A percentile compares a stretch with the other conserved stretches of the same genome.
These are phyloP conservation scores for Prionace glauca DNA, from an alignment of 2,797 vertebrate genomes.

Conservation along the genomic window DNA sequence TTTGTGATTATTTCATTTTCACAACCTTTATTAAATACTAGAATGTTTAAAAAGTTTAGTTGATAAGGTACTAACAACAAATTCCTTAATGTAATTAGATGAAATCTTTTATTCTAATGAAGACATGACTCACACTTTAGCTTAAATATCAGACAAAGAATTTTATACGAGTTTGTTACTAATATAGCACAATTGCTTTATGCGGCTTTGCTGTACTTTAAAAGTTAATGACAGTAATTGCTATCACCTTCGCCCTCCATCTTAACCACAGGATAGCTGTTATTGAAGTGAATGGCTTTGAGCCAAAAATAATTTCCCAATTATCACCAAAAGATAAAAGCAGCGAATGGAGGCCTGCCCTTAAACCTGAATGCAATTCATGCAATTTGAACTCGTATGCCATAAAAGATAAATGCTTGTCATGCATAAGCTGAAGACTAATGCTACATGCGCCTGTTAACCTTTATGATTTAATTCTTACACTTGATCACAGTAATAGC, in stretches of 20 bases:
- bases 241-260: neutral
- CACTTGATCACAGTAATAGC: neutral
- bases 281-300: constrained; percentile 3
- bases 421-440: neutral
- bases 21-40: neutral
- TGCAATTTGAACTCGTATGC: constrained; percentile 19
- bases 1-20: neutral
- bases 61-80: neutral
- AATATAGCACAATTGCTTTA: neutral
- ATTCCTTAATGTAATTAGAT: neutral
- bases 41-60: neutral
- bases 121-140: constrained; percentile 9
- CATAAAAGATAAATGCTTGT: constrained; percentile 26
- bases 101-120: neutral
- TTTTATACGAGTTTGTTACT: neutral
- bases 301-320: constrained; percentile 18
- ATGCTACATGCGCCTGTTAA: constrained; percentile 7
- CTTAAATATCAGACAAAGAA: neutral
- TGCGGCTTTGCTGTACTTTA: neutral
- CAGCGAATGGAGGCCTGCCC: neutral
- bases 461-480: constrained; percentile 22
- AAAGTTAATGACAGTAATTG: neutral
- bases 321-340: neutral
- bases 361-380: constrained; percentile 25
- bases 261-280: constrained; percentile 19